A percentile compares a stretch with the other conserved stretches of the same genome.
These are phyloP conservation scores for Drosophila lowei DNA, from an alignment of 1,140 invertebrate genomes.

Conservation along the genomic window DNA sequence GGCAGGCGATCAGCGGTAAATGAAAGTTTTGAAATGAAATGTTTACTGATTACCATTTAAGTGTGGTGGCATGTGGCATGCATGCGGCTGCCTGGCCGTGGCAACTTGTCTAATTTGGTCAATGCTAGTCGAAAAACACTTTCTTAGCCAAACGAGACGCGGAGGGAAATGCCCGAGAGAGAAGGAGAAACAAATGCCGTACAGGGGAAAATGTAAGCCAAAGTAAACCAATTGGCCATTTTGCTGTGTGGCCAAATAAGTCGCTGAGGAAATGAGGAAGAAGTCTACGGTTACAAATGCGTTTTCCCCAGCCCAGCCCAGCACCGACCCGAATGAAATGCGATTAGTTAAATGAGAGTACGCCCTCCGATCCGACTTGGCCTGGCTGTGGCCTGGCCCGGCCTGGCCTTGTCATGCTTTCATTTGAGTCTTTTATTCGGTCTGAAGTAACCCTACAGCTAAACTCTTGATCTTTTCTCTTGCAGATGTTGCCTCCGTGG, in stretches of 20 bases:
- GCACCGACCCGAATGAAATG: constrained; percentile 56
- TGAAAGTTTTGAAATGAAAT: constrained; percentile 60
- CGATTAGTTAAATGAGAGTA: constrained; percentile 63
- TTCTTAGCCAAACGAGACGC: constrained; percentile 42
- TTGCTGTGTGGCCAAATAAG: constrained; percentile 42
- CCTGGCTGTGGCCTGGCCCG: constrained; percentile 41
- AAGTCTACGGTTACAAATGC: constrained; percentile 70
- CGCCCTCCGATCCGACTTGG: constrained; percentile 32
- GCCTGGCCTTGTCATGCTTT: constrained; percentile 63
- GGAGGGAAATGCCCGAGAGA: neutral
- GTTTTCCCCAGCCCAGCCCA: constrained; percentile 16
- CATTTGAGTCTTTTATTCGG: constrained; percentile 22
- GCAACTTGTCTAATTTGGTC: constrained; percentile 70
- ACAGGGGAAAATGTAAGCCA: constrained; percentile 50
- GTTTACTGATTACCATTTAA: constrained; percentile 67
- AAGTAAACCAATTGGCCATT: constrained; percentile 62
- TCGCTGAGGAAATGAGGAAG: constrained; percentile 54
- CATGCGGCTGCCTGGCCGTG: constrained; percentile 35
- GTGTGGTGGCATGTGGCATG: constrained; percentile 34
- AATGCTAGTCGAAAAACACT: constrained; percentile 63
- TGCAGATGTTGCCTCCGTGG: constrained; percentile 74
- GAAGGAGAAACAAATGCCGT: constrained; percentile 21
- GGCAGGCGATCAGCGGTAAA: constrained; percentile 53
- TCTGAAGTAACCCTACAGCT: neutral
- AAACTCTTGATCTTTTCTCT: constrained; percentile 36